Conservation (phyloP, 2,113 vertebrate species). For the Mus pahari region DNA sequence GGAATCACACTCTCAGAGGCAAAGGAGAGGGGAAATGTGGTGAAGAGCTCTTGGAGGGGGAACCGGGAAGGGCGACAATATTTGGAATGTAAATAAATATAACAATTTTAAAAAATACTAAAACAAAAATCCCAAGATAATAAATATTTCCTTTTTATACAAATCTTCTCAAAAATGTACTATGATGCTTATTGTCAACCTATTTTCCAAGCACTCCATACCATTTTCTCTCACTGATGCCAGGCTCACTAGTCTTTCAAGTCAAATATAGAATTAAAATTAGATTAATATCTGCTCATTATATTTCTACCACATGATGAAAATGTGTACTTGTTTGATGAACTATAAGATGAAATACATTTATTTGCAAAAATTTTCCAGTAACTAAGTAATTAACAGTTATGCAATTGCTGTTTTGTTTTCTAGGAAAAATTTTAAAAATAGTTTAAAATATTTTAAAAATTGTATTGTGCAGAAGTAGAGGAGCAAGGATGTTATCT, state of each 20-base stretch:
- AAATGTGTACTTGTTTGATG: conserved; percentile 2
- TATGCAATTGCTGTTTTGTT: not conserved
- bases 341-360: conserved; percentile 2
- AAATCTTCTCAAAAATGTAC: not conserved
- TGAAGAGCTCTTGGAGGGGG: too few relatives aligned
- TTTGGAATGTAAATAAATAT: too few relatives aligned
- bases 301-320: not conserved
- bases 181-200: not conserved
- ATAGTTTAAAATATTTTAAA: not conserved
- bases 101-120: too few relatives aligned
- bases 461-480: not conserved
- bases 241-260: not conserved
- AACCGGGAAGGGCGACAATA: too few relatives aligned
- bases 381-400: not conserved
- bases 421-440: not conserved
- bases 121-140: too few relatives aligned
- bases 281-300: not conserved
- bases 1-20: too few relatives aligned
- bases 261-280: conserved; percentile 1
- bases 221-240: not conserved
- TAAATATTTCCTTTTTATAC: too few relatives aligned
- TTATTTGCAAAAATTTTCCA: not conserved
- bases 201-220: not conserved
- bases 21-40: too few relatives aligned
- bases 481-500: not conserved